Evolutionary conservation across 37 sponge, comb jelly and placozoan species (phyloP).

Genomic region (Aphrocallistes beatrix): DNA sequence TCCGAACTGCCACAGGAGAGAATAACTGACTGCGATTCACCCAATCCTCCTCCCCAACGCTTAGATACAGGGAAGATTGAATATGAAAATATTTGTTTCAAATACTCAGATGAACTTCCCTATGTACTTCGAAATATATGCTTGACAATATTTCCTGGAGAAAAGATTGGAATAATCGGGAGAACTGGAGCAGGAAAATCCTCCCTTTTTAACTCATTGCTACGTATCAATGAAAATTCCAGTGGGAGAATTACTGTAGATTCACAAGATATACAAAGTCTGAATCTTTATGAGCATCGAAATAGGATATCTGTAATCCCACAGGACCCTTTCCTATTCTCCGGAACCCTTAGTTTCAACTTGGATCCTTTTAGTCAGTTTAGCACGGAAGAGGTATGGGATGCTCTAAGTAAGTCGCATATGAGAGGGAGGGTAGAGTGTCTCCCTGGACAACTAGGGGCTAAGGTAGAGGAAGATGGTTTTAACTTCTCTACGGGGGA

Average conservation of each 20-base stretch:
- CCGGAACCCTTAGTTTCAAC: conserved; percentile 71
- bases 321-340: conserved; percentile 89
- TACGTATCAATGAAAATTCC: conserved; percentile 31
- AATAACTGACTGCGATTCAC: no score
- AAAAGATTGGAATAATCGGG: conserved; percentile 35
- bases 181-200: conserved; percentile 34
- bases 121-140: no score
- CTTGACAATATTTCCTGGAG: neutral
- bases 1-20: conserved; percentile 12
- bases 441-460: conserved; percentile 30
- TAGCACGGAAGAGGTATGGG: conserved; percentile 72
- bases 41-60: no score
- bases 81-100: no score
- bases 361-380: conserved; percentile 74
- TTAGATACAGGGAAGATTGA: no score
- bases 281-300: no score
- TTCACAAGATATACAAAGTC: conserved; percentile 16
- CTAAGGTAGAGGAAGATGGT: conserved; percentile 62
- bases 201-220: conserved; percentile 24
- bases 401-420: conserved; percentile 58
- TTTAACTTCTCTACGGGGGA: no score
- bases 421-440: conserved; percentile 39
- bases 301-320: no score
- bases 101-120: no score
- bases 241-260: conserved; percentile 27